phyloP scores from a whole-genome alignment of 2,888 invertebrate species.

The Congeria kusceri region DNA sequence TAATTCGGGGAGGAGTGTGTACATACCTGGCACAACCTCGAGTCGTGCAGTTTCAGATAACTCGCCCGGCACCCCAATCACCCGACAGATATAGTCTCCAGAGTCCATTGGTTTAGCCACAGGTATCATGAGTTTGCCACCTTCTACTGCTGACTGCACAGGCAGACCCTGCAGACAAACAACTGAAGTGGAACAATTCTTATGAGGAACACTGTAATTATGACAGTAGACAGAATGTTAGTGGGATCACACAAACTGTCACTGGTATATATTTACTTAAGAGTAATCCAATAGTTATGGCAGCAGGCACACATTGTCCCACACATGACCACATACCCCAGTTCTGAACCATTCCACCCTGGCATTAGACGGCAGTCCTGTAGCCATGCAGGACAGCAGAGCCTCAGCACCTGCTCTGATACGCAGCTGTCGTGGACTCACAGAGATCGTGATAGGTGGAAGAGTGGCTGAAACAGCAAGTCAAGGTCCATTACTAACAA shows the following conservation, averaged over 20 bases:
- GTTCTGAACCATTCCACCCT: constrained; percentile 46
- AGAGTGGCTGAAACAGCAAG: constrained; percentile 47
- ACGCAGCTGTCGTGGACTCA: constrained; percentile 73
- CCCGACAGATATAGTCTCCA: constrained; percentile 94
- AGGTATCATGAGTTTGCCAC: constrained; percentile 94
- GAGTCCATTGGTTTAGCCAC: constrained; percentile 86
- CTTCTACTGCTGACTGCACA: constrained; percentile 77
- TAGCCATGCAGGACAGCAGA: constrained; percentile 96
- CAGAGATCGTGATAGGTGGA: constrained; percentile 62
- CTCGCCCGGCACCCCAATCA: constrained; percentile 88
- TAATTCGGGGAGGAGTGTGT: too few relatives aligned
- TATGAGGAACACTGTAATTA: too few relatives aligned
- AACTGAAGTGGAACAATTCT: too few relatives aligned
- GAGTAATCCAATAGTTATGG: too few relatives aligned
- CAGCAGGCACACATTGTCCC: too few relatives aligned
- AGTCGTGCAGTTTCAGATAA: constrained; percentile 75
- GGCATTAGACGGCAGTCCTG: constrained; percentile 83
- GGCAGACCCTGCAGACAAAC: constrained; percentile 88
- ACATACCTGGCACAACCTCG: constrained; percentile 76
- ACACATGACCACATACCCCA: constrained; percentile 30
- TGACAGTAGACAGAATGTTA: too few relatives aligned
- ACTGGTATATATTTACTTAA: too few relatives aligned
- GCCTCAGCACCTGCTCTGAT: constrained; percentile 91
- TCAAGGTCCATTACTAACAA: too few relatives aligned
- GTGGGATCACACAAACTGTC: too few relatives aligned